Percentiles rank a stretch among this genome's conserved stretches.
phyloP scores from a whole-genome alignment of 35 echinoderm and acorn worm genomes.

The Antedon bifida region DNA sequence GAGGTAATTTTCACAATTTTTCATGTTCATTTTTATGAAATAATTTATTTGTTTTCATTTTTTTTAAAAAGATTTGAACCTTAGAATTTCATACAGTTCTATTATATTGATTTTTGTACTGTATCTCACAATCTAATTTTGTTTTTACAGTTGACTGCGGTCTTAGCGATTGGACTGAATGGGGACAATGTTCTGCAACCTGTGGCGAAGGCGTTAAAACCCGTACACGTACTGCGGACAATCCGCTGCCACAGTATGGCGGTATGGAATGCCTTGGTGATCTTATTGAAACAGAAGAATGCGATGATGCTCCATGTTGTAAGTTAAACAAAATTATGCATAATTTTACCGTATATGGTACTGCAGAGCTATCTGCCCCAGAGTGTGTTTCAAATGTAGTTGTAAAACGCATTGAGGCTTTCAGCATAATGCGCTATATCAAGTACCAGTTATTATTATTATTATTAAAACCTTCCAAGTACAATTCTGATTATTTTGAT shows the following conservation, averaged over 20 bases:
- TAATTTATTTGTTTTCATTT: not conserved
- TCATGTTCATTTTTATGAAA: no score
- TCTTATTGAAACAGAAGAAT: not conserved
- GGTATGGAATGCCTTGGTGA: constrained; percentile 42
- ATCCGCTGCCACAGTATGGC: constrained; percentile 26
- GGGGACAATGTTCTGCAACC: constrained; percentile 37
- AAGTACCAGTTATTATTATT: no score
- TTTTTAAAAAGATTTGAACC: no score
- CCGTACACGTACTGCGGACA: constrained; percentile 10
- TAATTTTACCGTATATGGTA: no score
- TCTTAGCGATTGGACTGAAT: constrained; percentile 41
- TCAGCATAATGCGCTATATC: no score
- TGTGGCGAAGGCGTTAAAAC: constrained; percentile 34
- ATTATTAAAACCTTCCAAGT: no score
- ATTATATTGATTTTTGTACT: not conserved
- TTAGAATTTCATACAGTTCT: no score
- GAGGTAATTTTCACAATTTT: not conserved
- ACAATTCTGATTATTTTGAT: no score
- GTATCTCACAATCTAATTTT: not conserved
- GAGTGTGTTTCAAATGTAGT: no score
- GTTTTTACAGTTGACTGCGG: constrained; percentile 36
- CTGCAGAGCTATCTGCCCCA: no score
- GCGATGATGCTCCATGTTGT: not conserved
- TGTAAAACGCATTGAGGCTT: no score
- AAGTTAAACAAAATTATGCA: no score